Evolutionary conservation across 1,140 invertebrate species (phyloP).

Genomic region (Radopholus similis): DNA sequence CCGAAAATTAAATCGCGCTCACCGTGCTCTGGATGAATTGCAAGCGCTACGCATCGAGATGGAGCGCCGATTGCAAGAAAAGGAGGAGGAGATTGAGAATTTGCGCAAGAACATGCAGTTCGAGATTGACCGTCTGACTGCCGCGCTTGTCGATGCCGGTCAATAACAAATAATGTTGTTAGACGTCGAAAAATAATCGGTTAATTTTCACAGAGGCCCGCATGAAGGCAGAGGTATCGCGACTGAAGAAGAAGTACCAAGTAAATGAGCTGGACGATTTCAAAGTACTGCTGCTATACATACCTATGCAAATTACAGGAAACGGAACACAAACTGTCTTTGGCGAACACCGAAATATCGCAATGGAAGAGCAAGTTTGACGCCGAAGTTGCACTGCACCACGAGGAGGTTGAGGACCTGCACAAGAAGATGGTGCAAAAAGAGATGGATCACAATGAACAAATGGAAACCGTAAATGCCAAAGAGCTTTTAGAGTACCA

Average conservation of each 20-base stretch:
- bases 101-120: slow-evolving; percentile 94
- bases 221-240: slow-evolving; percentile 86
- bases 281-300: too few species aligned
- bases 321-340: slow-evolving; percentile 85
- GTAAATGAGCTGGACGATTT: too few species aligned
- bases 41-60: slow-evolving; percentile 83
- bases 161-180: slow-evolving; percentile 71
- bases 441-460: slow-evolving; percentile 90
- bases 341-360: slow-evolving; percentile 79
- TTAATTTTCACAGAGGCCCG: slow-evolving; percentile 71
- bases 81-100: slow-evolving; percentile 87
- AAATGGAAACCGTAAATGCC: slow-evolving; percentile 80
- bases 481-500: too few species aligned
- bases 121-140: slow-evolving; percentile 89
- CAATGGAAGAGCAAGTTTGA: slow-evolving; percentile 88
- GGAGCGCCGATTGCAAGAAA: slow-evolving; percentile 82
- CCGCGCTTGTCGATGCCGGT: slow-evolving; percentile 84
- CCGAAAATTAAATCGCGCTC: slow-evolving; percentile 80
- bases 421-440: too few species aligned
- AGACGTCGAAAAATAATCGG: slow-evolving; percentile 83
- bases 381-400: too few species aligned
- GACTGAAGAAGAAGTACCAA: slow-evolving; percentile 97
- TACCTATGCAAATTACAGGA: too few species aligned
- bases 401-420: too few species aligned
- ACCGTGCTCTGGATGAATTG: slow-evolving; percentile 79